Evolutionary conservation across 1,140 invertebrate genomes (phyloP), one percentile per base, ranked within the genome.

Genomic region (Drosophila truncata): DNA sequence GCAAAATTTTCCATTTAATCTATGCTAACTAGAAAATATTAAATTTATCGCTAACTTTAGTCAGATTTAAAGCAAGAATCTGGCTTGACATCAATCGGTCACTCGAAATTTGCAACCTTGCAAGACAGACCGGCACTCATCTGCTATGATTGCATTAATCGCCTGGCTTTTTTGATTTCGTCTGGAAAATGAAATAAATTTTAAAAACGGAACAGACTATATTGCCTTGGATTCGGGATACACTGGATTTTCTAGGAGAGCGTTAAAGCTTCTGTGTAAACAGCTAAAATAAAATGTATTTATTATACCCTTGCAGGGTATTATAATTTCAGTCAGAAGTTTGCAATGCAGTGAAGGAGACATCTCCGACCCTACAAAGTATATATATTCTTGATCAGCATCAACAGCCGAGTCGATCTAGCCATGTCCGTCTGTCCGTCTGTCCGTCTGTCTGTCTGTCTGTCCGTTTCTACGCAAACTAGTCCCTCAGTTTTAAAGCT

Each of bases 161-260:
- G 71, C 8, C 25, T 41, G 13, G 2, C n/a, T 23, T 62, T 66
- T 78, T 73, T 44, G 39, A n/a, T n/a, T n/a, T n/a, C n/a, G n/a
- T n/a, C n/a, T n/a, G n/a, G 11, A 3, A n/a, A 18, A 33, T 69
- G 7, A 39, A 20, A 23, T 23, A 1, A 8, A 27, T 3, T 8
- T 23, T 4, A 1, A 10, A n/a, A n/a, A 18, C 8, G 18, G 29
- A 3, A 5, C 8, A 33, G 9, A 65, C 31, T 67, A 41, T 41
- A 49, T 65, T 49, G 29, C 8, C 18, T 14, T 3, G 7, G 2
- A n/a, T 39, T 13, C 39, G 11, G n/a, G 14, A 41, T 16, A 31
- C 4, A 41, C 13, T 31, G 3, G n/a, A 18, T 5, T 16, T 44
- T 8, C 20, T 8, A 10, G n/a, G 5, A 44, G 29, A 5, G 20